Evolutionary conservation across 2,113 vertebrate genomes (phyloP).

Genomic region (Mastomys coucha): DNA sequence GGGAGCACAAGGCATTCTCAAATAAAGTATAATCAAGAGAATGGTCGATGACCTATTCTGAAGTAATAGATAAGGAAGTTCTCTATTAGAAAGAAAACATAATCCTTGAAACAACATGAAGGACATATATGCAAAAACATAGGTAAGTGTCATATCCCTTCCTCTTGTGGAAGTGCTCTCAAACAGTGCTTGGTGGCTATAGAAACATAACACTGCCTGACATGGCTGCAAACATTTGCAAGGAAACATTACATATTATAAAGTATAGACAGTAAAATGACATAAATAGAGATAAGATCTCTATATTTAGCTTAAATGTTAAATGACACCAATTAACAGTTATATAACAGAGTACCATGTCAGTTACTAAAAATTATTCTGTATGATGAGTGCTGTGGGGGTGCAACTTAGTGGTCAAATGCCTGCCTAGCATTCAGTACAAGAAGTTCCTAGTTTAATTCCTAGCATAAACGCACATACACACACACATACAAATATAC

Average conservation of each 20-base stretch:
- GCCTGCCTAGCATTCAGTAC: background rate
- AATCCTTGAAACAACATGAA: background rate
- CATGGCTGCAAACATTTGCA: background rate
- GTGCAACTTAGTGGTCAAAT: background rate
- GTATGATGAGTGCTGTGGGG: background rate
- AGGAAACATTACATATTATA: conserved; percentile 8
- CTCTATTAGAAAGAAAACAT: background rate
- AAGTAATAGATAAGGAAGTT: background rate
- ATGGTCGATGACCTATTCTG: background rate
- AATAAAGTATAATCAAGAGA: background rate
- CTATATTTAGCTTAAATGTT: conserved; percentile 1
- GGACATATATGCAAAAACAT: background rate
- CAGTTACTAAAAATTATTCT: background rate
- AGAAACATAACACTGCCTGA: background rate
- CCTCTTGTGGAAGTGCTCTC: background rate
- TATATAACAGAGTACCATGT: background rate
- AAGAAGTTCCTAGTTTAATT: background rate
- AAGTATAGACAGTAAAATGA: background rate
- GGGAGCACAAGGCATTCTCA: background rate
- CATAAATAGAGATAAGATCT: background rate
- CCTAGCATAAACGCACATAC: no score
- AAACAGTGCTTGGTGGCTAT: background rate
- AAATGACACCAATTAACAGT: background rate
- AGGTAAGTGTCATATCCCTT: background rate
- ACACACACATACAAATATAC: background rate